Evolutionary conservation across 2,113 vertebrate species (phyloP), one percentile per base, ranked within the genome.

Genomic region (Chloroceryle aenea): DNA sequence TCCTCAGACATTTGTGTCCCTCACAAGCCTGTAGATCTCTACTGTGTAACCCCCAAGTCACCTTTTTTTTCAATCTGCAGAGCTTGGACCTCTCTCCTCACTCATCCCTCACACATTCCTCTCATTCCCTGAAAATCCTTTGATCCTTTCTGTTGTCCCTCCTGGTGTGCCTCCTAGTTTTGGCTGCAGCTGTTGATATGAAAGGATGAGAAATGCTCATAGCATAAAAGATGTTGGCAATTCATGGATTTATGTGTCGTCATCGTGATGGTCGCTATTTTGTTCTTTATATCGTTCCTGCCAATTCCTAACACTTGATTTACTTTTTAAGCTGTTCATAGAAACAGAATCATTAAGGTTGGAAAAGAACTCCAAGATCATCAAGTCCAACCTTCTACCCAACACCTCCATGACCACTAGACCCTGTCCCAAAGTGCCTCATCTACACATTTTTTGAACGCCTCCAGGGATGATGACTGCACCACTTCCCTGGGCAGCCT

Each of bases 111-210:
- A 64, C 72, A 93, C 87, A 90, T 94, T 97, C 88, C 34, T 86
- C 45, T 86, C 92, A 95, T 96, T 94, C 90, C 81, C 55, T 63
- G 50, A 93, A 90, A 55, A 58, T 58, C 50, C 42, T 94, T 90
- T 93, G 72, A 94, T 80, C 68, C 42, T 74, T 92, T 74, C 72
- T 74, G 85, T 73, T 83, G 40, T 11, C 78, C 8, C 29, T 85
- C 30, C 52, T 63, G 42, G 38, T 63, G 29, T 47, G 32, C 32
- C 52, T 94, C 55, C 29, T 32, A 21, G 55, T 92, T 90, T 90
- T 80, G 42, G 13, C 47, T 81, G 50, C 42, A 50, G 42, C 53
- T 55, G 91, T 88, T 83, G 47, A 94, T 55, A 83, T 19, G 19
- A 88, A 93, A 88, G 45, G 30, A 55, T 74, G 55, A 92, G 76